Conservation (phyloP, 1,140 invertebrate genomes). For the Bombus fervidus region DNA sequence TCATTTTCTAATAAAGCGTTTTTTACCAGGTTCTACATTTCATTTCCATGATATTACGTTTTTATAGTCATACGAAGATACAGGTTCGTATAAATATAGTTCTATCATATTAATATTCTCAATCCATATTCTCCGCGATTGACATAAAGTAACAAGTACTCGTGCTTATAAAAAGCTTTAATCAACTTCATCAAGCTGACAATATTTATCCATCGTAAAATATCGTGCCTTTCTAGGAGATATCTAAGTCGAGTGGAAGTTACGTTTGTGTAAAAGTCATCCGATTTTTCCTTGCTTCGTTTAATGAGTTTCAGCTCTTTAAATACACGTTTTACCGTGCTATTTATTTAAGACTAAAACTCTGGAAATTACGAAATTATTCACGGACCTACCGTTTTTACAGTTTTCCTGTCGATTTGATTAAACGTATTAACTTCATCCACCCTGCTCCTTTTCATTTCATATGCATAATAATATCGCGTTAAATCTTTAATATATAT, state of each 20-base stretch:
- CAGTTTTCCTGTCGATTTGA: neutral
- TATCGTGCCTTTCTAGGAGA: too few species aligned
- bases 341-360: neutral
- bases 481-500: conserved; percentile 2
- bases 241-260: neutral
- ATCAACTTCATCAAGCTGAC: neutral
- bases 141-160: neutral
- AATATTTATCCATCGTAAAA: neutral
- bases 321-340: neutral
- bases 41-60: too few species aligned
- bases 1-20: too few species aligned
- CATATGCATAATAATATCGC: too few species aligned
- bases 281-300: neutral
- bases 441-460: neutral
- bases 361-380: too few species aligned
- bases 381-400: neutral
- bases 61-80: too few species aligned
- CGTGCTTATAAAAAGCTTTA: neutral
- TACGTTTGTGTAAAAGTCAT: neutral
- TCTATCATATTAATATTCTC: too few species aligned
- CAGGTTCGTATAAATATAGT: too few species aligned
- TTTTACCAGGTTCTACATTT: too few species aligned
- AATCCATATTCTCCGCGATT: neutral
- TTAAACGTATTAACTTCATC: neutral
- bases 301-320: conserved; percentile 14